Evolutionary conservation across 1,140 invertebrate species (phyloP).

Genomic region (Drosophila baimaii): DNA sequence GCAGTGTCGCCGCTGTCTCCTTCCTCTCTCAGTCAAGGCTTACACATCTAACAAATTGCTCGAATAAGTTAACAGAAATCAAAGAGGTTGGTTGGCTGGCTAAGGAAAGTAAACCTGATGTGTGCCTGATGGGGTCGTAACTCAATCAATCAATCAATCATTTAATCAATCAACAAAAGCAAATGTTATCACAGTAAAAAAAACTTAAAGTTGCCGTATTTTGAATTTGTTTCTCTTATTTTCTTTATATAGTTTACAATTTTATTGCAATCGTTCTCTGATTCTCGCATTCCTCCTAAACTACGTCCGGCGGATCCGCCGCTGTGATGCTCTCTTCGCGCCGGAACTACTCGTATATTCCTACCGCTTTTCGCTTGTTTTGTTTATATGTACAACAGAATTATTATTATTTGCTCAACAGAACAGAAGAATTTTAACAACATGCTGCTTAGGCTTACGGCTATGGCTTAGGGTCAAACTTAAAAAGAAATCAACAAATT

Average conservation of each 20-base stretch:
- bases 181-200: conserved; percentile 83
- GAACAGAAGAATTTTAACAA: conserved; percentile 71
- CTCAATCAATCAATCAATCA: conserved; percentile 27
- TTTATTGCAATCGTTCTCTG: conserved; percentile 54
- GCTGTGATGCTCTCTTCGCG: conserved; percentile 66
- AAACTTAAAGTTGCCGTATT: conserved; percentile 67
- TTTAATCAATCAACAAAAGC: conserved; percentile 66
- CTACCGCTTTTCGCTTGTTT: conserved; percentile 37
- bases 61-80: conserved; percentile 45
- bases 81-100: too few relatives aligned
- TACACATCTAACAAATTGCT: conserved; percentile 76
- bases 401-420: conserved; percentile 61
- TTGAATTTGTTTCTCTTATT: conserved; percentile 38
- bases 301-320: conserved; percentile 31
- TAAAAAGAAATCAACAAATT: conserved; percentile 81
- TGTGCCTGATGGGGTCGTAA: conserved; percentile 21
- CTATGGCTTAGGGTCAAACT: conserved; percentile 64
- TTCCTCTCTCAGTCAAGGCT: conserved; percentile 72
- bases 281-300: conserved; percentile 25
- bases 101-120: conserved; percentile 38
- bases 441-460: conserved; percentile 43
- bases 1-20: conserved; percentile 32
- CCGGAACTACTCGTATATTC: conserved; percentile 26
- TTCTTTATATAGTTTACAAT: conserved; percentile 49
- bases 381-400: conserved; percentile 74